phyloP scores from a whole-genome alignment of 2,888 invertebrate species.

The Eupithecia dodoneata region DNA sequence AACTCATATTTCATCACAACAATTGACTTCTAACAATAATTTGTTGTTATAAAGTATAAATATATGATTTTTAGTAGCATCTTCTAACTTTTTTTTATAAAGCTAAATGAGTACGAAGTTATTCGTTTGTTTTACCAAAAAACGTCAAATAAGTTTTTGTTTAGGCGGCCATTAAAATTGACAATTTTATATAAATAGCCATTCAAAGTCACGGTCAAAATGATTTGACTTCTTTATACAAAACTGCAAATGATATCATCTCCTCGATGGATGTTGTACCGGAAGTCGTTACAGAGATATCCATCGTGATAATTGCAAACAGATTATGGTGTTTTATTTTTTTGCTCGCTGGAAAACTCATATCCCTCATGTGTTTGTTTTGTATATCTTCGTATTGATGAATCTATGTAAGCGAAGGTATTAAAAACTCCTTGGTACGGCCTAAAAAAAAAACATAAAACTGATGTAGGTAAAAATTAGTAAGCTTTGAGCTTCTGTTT shows the following conservation, averaged over 20 bases:
- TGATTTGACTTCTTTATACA: conserved; percentile 4
- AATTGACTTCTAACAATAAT: no score
- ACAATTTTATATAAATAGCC: not conserved
- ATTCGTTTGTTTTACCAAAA: not conserved
- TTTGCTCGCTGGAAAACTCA: not conserved
- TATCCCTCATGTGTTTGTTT: not conserved
- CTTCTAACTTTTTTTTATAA: not conserved
- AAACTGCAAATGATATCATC: conserved; percentile 16
- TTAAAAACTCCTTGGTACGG: not conserved
- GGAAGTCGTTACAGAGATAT: conserved; percentile 44
- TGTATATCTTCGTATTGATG: not conserved
- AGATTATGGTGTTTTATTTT: conserved; percentile 39
- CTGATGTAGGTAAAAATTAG: not conserved
- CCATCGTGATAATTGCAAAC: conserved; percentile 41
- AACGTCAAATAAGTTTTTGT: not conserved
- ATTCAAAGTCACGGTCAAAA: conserved; percentile 5
- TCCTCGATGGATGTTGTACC: conserved; percentile 12
- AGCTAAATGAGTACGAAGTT: not conserved
- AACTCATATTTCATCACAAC: no score
- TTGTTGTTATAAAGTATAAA: no score
- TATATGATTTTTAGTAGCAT: no score
- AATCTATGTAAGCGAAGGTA: not conserved
- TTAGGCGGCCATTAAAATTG: not conserved
- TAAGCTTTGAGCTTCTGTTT: not conserved
- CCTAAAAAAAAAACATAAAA: not conserved